Evolutionary conservation across 2,888 invertebrate genomes (phyloP).

Genomic region (Spodoptera littoralis): DNA sequence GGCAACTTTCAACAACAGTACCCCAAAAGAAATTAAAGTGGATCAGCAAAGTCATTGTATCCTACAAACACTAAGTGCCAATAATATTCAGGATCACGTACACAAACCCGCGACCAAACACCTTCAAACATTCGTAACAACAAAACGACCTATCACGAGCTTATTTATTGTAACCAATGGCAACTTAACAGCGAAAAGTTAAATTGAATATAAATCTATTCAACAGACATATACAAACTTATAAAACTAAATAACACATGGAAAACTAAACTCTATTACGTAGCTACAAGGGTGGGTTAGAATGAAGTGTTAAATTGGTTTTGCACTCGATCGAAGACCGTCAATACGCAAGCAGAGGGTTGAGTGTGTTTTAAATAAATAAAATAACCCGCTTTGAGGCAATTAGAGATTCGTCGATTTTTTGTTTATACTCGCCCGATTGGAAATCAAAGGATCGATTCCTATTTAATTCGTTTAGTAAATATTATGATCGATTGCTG

Average conservation of each 20-base stretch:
- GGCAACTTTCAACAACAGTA: too few species aligned
- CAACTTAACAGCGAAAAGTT: constrained; percentile 69
- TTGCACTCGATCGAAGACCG: constrained; percentile 46
- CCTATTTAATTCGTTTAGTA: constrained; percentile 14
- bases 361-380: constrained; percentile 70
- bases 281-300: not conserved
- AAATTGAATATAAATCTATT: constrained; percentile 74
- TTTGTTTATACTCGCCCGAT: constrained; percentile 51
- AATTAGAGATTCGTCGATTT: constrained; percentile 65
- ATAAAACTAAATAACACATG: not conserved
- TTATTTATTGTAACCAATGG: constrained; percentile 66
- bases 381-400: constrained; percentile 66
- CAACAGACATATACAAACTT: constrained; percentile 45
- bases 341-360: constrained; percentile 63
- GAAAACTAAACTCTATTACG: constrained; percentile 12
- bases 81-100: constrained; percentile 12
- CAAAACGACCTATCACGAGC: constrained; percentile 43
- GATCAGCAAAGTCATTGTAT: too few species aligned
- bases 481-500: constrained; percentile 20
- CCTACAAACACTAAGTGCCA: constrained; percentile 4
- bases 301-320: constrained; percentile 18
- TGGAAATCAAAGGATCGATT: constrained; percentile 39
- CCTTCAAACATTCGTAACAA: constrained; percentile 42
- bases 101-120: constrained; percentile 29
- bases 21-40: too few species aligned